Conservation (phyloP, 2,888 invertebrate species). For the Xanthia icteritia region DNA sequence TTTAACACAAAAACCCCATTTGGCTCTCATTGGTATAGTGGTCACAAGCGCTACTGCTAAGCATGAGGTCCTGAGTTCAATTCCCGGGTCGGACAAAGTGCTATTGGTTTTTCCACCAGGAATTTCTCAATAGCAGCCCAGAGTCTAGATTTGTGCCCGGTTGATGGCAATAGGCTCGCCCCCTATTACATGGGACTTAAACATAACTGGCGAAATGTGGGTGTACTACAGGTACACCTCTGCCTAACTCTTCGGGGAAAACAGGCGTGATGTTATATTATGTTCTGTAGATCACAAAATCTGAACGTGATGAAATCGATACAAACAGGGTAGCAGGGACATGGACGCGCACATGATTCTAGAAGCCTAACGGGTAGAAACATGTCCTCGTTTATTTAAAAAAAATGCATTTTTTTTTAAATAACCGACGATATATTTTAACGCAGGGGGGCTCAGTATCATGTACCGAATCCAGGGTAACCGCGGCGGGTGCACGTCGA, state of each 20-base stretch:
- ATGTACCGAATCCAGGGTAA: no score
- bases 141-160: neutral
- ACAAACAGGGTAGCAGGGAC: no score
- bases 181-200: neutral
- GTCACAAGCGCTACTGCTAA: neutral
- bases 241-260: neutral
- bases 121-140: neutral
- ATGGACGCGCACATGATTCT: no score
- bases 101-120: neutral
- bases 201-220: neutral
- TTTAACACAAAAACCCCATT: neutral
- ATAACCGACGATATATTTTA: no score
- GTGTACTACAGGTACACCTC: neutral
- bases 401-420: no score
- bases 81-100: neutral
- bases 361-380: no score
- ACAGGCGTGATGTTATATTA: neutral
- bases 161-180: neutral
- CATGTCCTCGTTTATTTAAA: no score
- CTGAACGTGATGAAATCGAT: neutral
- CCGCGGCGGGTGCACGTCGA: no score
- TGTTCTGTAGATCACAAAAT: neutral
- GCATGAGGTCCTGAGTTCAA: neutral
- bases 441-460: no score
- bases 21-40: neutral